Base-by-base conservation (phyloP, 2,113 vertebrate genomes). In the Triplophysa rosa region DNA sequence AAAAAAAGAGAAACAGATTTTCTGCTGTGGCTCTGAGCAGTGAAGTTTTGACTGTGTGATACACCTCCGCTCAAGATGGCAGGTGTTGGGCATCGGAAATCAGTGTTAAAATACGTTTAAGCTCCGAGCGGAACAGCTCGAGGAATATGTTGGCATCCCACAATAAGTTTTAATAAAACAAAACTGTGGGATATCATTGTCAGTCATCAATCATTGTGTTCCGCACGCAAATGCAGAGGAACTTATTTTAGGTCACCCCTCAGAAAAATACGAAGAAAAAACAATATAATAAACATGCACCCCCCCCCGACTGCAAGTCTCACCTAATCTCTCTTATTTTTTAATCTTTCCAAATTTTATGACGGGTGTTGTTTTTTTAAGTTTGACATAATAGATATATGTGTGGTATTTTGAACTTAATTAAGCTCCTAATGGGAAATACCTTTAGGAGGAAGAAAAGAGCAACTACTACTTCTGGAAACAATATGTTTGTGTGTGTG, bases 351-450 rank as follows among this genome's bases (percentile, higher is more conserved):
- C n/a, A 52, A 79, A 77, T 78, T 86, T 80, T 88, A 83, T 86
- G 71, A 64, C 83, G 90, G 86, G 87, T 70, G 65, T 80, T 82
- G 78, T 83, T 72, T 59, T 47, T 67, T 29, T 66, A 75, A 66
- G 59, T 80, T 42, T 47, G 59, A 45, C 69, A 83, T 90, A 92
- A 93, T 84, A 89, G 89, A 89, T 93, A 84, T 87, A 91, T 89
- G 89, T 92, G 89, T 89, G 89, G 87, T 92, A 89, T 94, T 95
- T 95, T 93, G 91, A 94, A 95, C 94, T 88, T 91, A 94, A 94
- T 95, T 94, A 94, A 88, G 91, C 90, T 91, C 91, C 95, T 95
- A 92, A 92, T 94, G 95, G 95, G 93, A 94, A 94, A 92, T 90
- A 83, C 89, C 93, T 93, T 87, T 93, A 90, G 90, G 89, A 90